Conservation (phyloP, 1,140 invertebrate genomes). For the Pantala flavescens region DNA sequence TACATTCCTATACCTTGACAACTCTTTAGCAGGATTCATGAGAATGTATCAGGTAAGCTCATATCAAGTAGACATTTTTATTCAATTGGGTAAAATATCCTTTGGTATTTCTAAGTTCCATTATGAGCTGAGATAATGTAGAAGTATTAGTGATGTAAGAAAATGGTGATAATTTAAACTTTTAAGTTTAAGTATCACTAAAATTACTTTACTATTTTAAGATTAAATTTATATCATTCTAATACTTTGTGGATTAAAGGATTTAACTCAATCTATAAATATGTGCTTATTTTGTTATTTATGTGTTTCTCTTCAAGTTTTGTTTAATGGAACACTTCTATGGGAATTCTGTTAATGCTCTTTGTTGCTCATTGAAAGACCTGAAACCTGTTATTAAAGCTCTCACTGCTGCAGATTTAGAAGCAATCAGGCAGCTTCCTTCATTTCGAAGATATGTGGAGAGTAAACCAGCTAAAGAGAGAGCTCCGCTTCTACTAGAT, state of each 20-base stretch:
- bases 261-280: too few relatives aligned
- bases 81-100: too few relatives aligned
- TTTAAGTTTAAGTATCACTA: too few relatives aligned
- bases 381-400: background rate
- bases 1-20: background rate
- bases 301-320: background rate
- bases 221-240: too few relatives aligned
- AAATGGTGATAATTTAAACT: too few relatives aligned
- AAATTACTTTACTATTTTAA: too few relatives aligned
- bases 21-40: background rate
- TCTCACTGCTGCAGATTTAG: background rate
- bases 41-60: background rate
- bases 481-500: background rate
- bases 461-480: background rate
- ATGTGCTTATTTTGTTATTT: too few relatives aligned
- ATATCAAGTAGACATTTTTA: too few relatives aligned
- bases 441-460: background rate
- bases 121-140: too few relatives aligned
- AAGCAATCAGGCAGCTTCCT: background rate
- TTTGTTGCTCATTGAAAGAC: background rate
- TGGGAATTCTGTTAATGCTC: background rate
- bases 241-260: too few relatives aligned
- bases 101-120: too few relatives aligned
- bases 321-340: background rate
- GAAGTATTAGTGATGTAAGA: too few relatives aligned